Base-by-base conservation (phyloP, 2,888 invertebrate genomes). In the Pyrochroa serraticornis region DNA sequence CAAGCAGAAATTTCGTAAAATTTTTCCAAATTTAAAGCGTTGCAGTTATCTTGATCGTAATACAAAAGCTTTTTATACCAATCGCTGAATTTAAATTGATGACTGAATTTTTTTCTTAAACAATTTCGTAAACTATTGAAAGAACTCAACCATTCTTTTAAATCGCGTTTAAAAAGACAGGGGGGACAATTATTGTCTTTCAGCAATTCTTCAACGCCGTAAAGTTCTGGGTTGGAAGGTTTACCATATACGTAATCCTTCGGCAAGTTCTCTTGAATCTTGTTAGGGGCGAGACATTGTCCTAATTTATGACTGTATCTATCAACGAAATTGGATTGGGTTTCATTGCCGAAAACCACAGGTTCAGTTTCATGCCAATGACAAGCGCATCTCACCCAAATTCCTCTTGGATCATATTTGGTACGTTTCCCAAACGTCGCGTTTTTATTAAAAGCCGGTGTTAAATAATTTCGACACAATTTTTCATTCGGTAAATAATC, bases 221-320 rank as follows among this genome's bases (percentile, higher is more conserved):
- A 82, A 2, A 81, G 75, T 14, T 77, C 75, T 30, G 76, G 75
- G 10, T 63, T 51, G 7, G 58, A 52, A 3, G 80, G 71, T 39
- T 71, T 80, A 0, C 85, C 85, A 66, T 83, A 85, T 14, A 75
- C 57, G 60, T 79, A 78, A n/a, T 80, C 82, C 57, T 79, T 64
- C 0, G 83, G 82, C 1, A 85, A 80, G 9, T 41, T 31, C 22
- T 56, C 13, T 6, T n/a, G 31, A 30, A 54, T 46, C 6, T 44
- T 37, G 48, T 64, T 69, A 62, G 85, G 84, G 6, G 82, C 75
- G 60, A 83, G 67, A 14, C 74, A 73, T 56, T 74, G 73, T 7
- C 83, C 84, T 8, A 82, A 33, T 66, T 72, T 75, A 1, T 80
- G 73, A 58, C 78, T 76, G 1, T 70, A 75, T 35, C 66, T 63